These are phyloP conservation scores for Raja brachyura DNA, from an alignment of 2,113 vertebrate genomes.

Conservation along the genomic window DNA sequence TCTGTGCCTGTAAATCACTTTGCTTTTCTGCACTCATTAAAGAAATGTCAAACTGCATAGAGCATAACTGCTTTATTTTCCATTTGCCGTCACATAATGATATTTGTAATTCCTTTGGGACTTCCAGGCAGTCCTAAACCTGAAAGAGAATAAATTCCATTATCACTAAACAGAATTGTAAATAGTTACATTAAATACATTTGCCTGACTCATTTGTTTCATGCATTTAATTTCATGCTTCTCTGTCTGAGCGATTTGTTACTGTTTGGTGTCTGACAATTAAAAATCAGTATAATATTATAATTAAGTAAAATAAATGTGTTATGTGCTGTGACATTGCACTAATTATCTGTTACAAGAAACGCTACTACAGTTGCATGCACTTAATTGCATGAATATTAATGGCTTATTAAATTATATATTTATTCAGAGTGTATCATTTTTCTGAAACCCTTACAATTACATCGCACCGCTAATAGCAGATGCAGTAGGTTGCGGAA, in stretches of 20 bases:
- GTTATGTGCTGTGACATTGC: conserved; percentile 24
- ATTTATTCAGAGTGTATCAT: neutral
- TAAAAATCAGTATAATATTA: conserved; percentile 35
- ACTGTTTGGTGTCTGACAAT: conserved; percentile 26
- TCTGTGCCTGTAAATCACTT: conserved; percentile 36
- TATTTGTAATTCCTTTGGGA: conserved; percentile 32
- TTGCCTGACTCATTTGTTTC: conserved; percentile 32
- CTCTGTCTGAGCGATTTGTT: conserved; percentile 25
- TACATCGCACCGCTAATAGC: neutral
- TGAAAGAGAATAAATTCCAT: conserved; percentile 36
- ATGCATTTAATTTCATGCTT: conserved; percentile 35
- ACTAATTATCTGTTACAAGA: conserved; percentile 33
- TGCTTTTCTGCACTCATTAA: conserved; percentile 36
- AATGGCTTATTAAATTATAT: conserved; percentile 25
- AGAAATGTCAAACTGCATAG: conserved; percentile 23
- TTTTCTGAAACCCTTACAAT: conserved; percentile 13
- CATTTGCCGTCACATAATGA: conserved; percentile 22
- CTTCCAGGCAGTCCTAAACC: neutral
- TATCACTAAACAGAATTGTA: conserved; percentile 36
- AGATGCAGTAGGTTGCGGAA: neutral
- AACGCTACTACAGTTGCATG: conserved; percentile 22
- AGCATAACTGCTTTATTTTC: conserved; percentile 28
- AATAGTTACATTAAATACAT: conserved; percentile 36
- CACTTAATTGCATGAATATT: conserved; percentile 37
- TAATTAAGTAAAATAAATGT: conserved; percentile 36